Evolutionary conservation across 2,888 invertebrate genomes (phyloP), one percentile per base, ranked within the genome.

Genomic region (Dioctria rufipes): DNA sequence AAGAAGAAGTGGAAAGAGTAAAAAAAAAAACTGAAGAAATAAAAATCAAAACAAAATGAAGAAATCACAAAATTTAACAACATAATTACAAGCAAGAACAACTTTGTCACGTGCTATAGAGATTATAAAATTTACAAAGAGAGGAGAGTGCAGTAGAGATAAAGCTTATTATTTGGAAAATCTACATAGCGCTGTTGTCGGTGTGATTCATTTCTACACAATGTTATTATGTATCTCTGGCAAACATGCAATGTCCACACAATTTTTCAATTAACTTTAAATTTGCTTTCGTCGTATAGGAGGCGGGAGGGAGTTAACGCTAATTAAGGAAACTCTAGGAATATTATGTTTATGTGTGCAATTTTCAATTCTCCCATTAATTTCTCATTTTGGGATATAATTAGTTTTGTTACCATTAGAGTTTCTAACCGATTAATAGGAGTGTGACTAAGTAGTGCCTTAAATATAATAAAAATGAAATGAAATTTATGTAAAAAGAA

Each of bases 21-120:
- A 69, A 25, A 69, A 13, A 46, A 3, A 65, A 9, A 65, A 65
- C n/a, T 3, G 6, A 63, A 11, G 40, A 9, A 42, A 3, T 42
- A 0, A 9, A 65, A 13, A 40, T 65, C 39, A 11, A 40, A 42
- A 25, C 5, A 9, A 67, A 66, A 42, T 37, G 49, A 5, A 69
- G 69, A 69, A 69, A 37, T 39, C 49, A 25, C 4, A 39, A 69
- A 69, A 13, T 2, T 3, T 4, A 69, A 51, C 37, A 8, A 69
- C n/a, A 39, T 51, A 51, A 51, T 11, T 11, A 51, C 69, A 69
- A 37, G 69, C 69, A 69, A 69, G 37, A 54, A 51, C 13, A 69
- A 39, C 5, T 39, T 61, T 13, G 46, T 25, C 9, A 54, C 69
- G 51, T 69, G 51, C 69, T 69, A 9, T 69, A 49, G 25, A 67